phyloP scores from a whole-genome alignment of 1,140 invertebrate genomes.

The Drosophila neocordata region DNA sequence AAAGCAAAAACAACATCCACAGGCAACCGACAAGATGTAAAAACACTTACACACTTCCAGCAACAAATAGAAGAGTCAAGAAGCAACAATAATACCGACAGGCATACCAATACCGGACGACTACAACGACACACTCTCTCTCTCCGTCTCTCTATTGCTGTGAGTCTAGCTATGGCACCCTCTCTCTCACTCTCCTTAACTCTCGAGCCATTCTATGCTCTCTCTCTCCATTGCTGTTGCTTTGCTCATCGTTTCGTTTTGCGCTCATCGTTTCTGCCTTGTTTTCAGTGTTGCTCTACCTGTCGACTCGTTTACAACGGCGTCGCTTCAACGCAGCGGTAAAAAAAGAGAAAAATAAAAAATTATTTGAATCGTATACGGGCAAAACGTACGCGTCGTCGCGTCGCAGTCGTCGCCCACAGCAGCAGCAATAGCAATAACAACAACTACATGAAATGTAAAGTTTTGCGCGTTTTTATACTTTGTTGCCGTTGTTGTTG shows the following conservation, averaged over 20 bases:
- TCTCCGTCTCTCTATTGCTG: not conserved
- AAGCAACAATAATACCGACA: slow-evolving; percentile 5
- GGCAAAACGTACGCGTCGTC: slow-evolving; percentile 32
- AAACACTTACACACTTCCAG: slow-evolving; percentile 41
- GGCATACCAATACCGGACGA: not conserved
- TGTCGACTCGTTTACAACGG: slow-evolving; percentile 64
- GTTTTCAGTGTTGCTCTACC: slow-evolving; percentile 58
- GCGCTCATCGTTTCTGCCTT: slow-evolving; percentile 15
- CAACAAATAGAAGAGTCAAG: slow-evolving; percentile 24
- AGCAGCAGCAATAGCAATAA: slow-evolving; percentile 34
- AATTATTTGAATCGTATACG: slow-evolving; percentile 31
- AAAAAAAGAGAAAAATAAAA: slow-evolving; percentile 37
- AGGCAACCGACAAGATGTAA: slow-evolving; percentile 56
- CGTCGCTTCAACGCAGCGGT: slow-evolving; percentile 42
- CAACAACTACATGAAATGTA: slow-evolving; percentile 45
- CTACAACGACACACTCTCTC: not conserved
- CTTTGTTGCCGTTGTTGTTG: slow-evolving; percentile 8
- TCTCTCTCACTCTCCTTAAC: slow-evolving; percentile 1
- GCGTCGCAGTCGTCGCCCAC: slow-evolving; percentile 32
- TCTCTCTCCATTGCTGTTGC: not conserved
- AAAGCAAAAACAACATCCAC: slow-evolving; percentile 20
- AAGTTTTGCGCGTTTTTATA: slow-evolving; percentile 53
- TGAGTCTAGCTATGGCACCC: not conserved
- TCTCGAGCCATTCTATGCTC: slow-evolving; percentile 4
- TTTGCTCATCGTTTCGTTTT: not conserved